These are phyloP conservation scores for Poecilobothrus nobilitatus DNA, from an alignment of 2,888 invertebrate genomes.

Conservation along the genomic window DNA sequence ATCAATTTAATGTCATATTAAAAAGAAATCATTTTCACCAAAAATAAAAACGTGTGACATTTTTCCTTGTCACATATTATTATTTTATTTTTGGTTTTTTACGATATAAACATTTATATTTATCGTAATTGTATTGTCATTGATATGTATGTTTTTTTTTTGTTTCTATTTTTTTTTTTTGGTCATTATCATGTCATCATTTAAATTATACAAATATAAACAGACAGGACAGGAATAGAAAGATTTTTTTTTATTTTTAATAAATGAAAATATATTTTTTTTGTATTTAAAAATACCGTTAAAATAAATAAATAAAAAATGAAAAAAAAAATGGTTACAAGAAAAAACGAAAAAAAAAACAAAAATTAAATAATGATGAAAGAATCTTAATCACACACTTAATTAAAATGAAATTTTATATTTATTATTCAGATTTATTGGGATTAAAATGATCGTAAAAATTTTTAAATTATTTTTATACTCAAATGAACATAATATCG, in stretches of 20 bases:
- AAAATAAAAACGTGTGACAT: background rate
- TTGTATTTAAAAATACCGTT: no score
- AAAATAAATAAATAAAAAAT: background rate
- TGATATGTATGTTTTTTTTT: background rate
- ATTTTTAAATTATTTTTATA: background rate
- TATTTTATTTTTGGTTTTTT: background rate
- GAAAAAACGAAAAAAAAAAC: background rate
- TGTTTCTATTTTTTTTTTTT: background rate
- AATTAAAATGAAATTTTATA: background rate
- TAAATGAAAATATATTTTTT: no score
- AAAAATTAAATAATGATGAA: background rate
- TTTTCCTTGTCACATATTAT: background rate
- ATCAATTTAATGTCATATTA: slow-evolving; percentile 1
- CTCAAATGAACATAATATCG: no score
- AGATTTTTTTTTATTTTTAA: no score
- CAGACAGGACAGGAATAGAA: no score
- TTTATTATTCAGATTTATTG: background rate
- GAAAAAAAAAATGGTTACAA: background rate
- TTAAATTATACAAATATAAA: background rate
- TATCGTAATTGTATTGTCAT: background rate
- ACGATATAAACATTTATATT: background rate
- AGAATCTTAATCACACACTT: background rate
- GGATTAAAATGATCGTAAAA: background rate
- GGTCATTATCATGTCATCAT: background rate
- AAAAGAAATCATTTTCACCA: background rate